Evolutionary conservation across 2,888 invertebrate genomes (phyloP).

Genomic region (Leucoma salicis): DNA sequence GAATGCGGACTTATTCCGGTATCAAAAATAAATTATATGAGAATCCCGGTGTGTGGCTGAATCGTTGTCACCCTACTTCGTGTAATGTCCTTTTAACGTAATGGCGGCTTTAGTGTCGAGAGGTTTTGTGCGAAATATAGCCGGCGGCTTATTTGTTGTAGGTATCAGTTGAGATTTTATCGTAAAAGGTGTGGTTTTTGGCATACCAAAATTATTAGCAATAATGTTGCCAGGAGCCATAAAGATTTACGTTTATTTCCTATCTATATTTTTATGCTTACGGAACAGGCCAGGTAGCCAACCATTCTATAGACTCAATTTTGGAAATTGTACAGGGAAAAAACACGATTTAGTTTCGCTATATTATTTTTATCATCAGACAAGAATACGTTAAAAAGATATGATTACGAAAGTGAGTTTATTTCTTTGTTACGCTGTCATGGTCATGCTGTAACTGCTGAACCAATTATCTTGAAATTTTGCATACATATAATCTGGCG

Average conservation of each 20-base stretch:
- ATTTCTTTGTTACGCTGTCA: too few relatives aligned
- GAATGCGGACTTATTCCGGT: constrained; percentile 63
- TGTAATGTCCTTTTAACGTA: constrained; percentile 39
- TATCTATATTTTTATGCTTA: not conserved
- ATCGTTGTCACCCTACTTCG: constrained; percentile 38
- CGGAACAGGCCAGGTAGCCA: too few relatives aligned
- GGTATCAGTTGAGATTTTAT: constrained; percentile 15
- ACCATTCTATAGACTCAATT: too few relatives aligned
- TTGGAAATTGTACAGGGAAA: too few relatives aligned
- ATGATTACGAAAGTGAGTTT: too few relatives aligned
- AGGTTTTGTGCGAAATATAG: constrained; percentile 30
- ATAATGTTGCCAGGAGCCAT: not conserved
- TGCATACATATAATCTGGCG: too few relatives aligned
- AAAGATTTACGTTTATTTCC: not conserved
- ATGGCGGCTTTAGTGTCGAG: constrained; percentile 25
- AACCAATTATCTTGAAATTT: too few relatives aligned
- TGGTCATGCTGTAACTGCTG: too few relatives aligned
- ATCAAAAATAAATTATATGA: constrained; percentile 77
- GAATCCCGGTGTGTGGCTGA: constrained; percentile 42
- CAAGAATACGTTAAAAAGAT: too few relatives aligned
- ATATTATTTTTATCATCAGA: too few relatives aligned
- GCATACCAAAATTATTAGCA: not conserved
- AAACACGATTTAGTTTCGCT: too few relatives aligned
- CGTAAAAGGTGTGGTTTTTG: not conserved
- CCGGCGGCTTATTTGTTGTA: constrained; percentile 12